Evolutionary conservation across 1,140 invertebrate species (phyloP).

Genomic region (Heliconius hermathena): DNA sequence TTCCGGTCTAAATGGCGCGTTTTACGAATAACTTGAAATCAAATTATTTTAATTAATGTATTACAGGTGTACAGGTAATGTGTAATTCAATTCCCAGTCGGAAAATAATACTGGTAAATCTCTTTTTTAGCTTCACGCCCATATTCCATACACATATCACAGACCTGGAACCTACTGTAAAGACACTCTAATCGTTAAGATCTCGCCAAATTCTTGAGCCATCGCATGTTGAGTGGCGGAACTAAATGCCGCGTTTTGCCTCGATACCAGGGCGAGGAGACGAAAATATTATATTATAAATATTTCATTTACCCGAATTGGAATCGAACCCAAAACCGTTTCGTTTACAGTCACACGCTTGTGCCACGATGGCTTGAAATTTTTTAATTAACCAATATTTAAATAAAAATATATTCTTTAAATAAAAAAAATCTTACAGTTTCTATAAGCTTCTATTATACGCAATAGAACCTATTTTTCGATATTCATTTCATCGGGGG

Average conservation of each 20-base stretch:
- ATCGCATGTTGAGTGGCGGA: not conserved
- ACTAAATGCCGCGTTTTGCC: not conserved
- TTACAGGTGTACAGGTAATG: too few species aligned
- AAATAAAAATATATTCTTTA: too few species aligned
- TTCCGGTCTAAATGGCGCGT: too few species aligned
- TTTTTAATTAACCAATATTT: not conserved
- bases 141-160: not conserved
- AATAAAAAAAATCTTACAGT: too few species aligned
- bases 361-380: not conserved
- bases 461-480: not conserved
- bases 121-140: not conserved
- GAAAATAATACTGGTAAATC: too few species aligned
- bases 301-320: not conserved
- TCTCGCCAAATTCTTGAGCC: not conserved
- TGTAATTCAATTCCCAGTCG: too few species aligned
- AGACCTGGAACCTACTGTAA: not conserved
- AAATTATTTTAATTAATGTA: too few species aligned
- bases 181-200: not conserved
- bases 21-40: too few species aligned
- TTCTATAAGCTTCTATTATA: too few species aligned
- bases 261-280: not conserved
- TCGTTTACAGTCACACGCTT: not conserved
- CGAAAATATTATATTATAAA: not conserved
- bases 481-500: constrained; percentile 23
- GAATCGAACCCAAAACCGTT: not conserved